Evolutionary conservation across 2,888 invertebrate genomes (phyloP), one percentile per base, ranked within the genome.

Genomic region (Hirtodrosophila histrioides): DNA sequence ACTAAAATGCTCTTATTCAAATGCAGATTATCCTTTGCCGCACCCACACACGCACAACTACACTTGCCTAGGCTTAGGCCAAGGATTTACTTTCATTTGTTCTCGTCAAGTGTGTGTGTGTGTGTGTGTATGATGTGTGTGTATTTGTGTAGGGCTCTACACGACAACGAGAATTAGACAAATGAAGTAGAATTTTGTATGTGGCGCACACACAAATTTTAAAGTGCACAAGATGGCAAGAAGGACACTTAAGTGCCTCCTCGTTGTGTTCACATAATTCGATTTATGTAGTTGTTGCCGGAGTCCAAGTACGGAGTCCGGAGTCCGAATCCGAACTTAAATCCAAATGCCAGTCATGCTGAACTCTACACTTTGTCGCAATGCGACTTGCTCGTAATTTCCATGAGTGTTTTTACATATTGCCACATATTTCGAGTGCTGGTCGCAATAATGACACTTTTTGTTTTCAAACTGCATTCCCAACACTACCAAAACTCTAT

Each of bases 1-100:
- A 84, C 84, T 86, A 84, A 84, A 84, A 84, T 81, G 86, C 84
- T 86, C 85, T 84, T 86, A 84, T 86, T 86, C 86, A 84, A 84
- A 86, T 86, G 86, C 85, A 86, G 83, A 84, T 84, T 86, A 84
- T 84, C 86, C 84, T 71, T 71, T 72, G 79, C 75, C 69, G 61
- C 78, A 81, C 69, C 69, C 78, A 69, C 75, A 57, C 68, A 53
- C 53, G 39, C 65, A 61, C 69, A 50, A 61, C 56, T 56, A 78
- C 80, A 63, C 60, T 67, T 61, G 62, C 36, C 66, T 56, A 66
- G 82, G 79, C 85, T 81, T 85, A 85, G 81, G 71, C 82, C 79
- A 69, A 82, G 85, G 81, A 81, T 82, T 81, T 86, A 86, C 76
- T 86, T 80, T 83, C 80, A 80, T 85, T 85, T 85, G 72, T 71